phyloP scores from a whole-genome alignment of 2,797 vertebrate genomes.

The Eospalax fontanierii region DNA sequence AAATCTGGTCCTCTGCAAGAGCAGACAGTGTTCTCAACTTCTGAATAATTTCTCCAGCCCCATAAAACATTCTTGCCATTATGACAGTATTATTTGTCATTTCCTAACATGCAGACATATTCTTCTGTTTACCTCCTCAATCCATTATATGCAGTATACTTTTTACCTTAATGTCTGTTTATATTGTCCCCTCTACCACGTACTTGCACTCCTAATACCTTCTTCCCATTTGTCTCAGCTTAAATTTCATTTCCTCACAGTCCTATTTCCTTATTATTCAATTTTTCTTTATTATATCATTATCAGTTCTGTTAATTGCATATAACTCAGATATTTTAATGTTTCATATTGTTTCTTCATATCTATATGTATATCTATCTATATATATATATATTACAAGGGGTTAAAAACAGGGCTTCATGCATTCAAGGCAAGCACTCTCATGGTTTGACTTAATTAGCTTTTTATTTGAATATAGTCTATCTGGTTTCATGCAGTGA shows the following conservation, averaged over 20 bases:
- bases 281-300: not conserved
- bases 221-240: conserved; percentile 21
- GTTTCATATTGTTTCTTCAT: not conserved
- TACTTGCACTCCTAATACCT: not conserved
- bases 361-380: no score
- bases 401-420: not conserved
- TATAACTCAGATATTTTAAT: conserved; percentile 16
- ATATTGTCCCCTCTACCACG: not conserved
- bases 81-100: not conserved
- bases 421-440: not conserved
- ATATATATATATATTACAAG: not conserved
- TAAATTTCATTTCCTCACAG: conserved; percentile 25
- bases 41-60: no score
- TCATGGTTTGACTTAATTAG: not conserved
- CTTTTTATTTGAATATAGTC: not conserved
- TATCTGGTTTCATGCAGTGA: not conserved
- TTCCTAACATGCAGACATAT: not conserved
- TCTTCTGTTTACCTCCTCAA: not conserved
- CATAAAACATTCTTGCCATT: not conserved
- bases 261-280: not conserved
- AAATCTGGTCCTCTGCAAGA: no score
- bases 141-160: not conserved
- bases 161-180: conserved; percentile 4
- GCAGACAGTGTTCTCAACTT: no score
- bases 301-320: not conserved